Evolutionary conservation across 35 echinoderm and acorn worm species (phyloP).

Genomic region (Stichopus chloronotus): DNA sequence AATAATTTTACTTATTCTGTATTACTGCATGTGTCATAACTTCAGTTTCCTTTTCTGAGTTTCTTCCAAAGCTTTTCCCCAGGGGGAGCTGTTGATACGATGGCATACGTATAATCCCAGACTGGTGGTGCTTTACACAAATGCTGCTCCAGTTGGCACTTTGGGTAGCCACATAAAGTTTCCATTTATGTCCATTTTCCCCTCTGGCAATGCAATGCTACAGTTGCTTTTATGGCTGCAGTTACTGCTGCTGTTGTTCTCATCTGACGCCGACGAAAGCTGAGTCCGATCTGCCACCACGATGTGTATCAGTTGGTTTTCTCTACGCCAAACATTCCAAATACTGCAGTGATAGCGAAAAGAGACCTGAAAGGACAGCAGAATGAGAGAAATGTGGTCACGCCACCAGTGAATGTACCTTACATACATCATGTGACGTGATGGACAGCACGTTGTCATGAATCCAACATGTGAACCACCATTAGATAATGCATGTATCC

Average conservation of each 20-base stretch:
- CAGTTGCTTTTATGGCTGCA: background rate
- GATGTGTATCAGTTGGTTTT: constrained; percentile 62
- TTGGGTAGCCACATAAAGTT: constrained; percentile 16
- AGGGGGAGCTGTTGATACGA: background rate
- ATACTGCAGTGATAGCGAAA: constrained; percentile 72
- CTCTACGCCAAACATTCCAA: constrained; percentile 62
- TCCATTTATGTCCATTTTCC: constrained; percentile 30
- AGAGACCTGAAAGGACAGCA: constrained; percentile 59
- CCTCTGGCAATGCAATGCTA: background rate
- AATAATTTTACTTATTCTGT: too few species aligned
- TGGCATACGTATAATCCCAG: background rate
- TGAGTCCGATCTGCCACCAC: constrained; percentile 44
- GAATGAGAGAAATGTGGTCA: background rate
- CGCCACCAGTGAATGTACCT: too few species aligned
- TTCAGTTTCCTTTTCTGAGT: background rate
- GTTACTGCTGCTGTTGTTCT: background rate
- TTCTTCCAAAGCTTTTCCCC: background rate
- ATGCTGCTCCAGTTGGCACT: constrained; percentile 1
- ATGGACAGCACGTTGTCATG: too few species aligned
- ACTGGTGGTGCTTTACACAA: background rate
- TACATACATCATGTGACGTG: too few species aligned
- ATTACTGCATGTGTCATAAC: too few species aligned
- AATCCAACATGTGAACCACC: too few species aligned
- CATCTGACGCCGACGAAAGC: background rate
- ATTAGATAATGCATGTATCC: too few species aligned